Evolutionary conservation across 64 coral and sea anemone genomes (phyloP), one percentile per base, ranked within the genome.

Genomic region (Montipora foliosa): DNA sequence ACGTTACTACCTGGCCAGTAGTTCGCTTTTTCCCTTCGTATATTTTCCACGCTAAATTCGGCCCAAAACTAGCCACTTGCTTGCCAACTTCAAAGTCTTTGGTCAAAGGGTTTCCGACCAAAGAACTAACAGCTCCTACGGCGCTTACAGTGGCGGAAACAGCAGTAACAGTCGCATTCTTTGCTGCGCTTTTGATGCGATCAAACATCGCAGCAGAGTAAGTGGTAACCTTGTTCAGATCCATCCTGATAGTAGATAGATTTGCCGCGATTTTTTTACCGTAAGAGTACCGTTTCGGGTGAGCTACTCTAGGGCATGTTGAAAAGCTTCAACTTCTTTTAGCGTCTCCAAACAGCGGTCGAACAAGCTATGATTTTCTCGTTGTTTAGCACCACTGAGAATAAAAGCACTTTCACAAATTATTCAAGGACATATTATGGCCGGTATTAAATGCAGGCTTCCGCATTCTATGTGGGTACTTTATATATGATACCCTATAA

Each of bases 11-110:
- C 93, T 97, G 96, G 10, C 96, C 92, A 10, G 96, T 97, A 77
- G 96, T 95, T 66, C 88, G 91, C 78, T 82, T 95, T 80, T 89
- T 97, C 2, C 92, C 96, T 81, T 95, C 93, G 52, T 93, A 97
- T 37, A 97, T 86, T 89, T 89, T 97, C 96, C 96, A 97, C 12
- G 87, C 93, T 55, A 97, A 85, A 89, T 97, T 97, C 1, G 96
- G 96, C 6, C 96, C 96, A 89, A 97, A 97, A 84, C 96, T 97
- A 67, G 93, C 92, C 10, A 97, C 84, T 90, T 97, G 96, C 58
- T 88, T 94, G 8, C 90, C 93, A 24, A 97, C 93, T 17, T 97
- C 95, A 55, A 93, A 97, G 44, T 97, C 95, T 80, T 97, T 97
- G 1, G 95, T 94, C 13, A 97, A 84, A 4, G 93, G 95, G 68